Percentiles rank a stretch among this genome's conserved stretches.
These are phyloP conservation scores for Sebastes fasciatus DNA, from an alignment of 2,113 vertebrate genomes.

Conservation along the genomic window DNA sequence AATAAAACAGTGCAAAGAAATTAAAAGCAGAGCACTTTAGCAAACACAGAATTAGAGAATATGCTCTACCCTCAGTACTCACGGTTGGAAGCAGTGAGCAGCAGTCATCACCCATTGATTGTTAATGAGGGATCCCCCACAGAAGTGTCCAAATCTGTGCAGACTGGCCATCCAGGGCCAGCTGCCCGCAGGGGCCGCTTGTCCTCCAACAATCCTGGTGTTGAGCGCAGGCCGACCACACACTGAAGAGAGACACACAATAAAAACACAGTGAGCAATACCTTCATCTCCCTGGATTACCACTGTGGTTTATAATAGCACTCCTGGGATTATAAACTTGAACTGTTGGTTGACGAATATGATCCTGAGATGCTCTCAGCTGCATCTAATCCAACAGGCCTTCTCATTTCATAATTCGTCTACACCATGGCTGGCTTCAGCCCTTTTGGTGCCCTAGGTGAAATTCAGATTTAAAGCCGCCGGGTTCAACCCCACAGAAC, in stretches of 20 bases:
- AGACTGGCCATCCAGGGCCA: slow-evolving; percentile 87
- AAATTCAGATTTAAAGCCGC: too few relatives aligned
- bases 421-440: too few relatives aligned
- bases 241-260: slow-evolving; percentile 58
- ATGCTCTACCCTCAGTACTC: not conserved
- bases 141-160: slow-evolving; percentile 52
- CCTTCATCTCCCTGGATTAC: too few relatives aligned
- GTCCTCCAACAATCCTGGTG: slow-evolving; percentile 81
- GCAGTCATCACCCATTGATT: slow-evolving; percentile 82
- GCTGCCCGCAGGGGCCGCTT: slow-evolving; percentile 43
- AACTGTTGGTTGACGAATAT: too few relatives aligned
- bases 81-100: slow-evolving; percentile 76
- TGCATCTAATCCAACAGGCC: not conserved
- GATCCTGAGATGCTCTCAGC: not conserved
- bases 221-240: slow-evolving; percentile 70
- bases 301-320: too few relatives aligned
- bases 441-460: too few relatives aligned
- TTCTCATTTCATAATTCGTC: not conserved
- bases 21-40: not conserved
- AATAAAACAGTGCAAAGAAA: not conserved
- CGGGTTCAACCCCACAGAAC: too few relatives aligned
- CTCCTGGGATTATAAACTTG: too few relatives aligned
- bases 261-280: not conserved
- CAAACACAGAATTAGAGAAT: not conserved
- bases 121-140: slow-evolving; percentile 84